phyloP scores from a whole-genome alignment of 2,113 vertebrate species.

The cattle (Bos taurus) region ARS-UCD2.0 NC_037357.1:102417001-102417500 shows the following conservation, averaged over 20 bases:
- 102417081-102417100: neutral
- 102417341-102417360: neutral
- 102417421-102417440: neutral
- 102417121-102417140: neutral
- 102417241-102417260: neutral
- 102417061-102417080: neutral
- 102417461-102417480: neutral
- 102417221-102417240: slow-evolving; percentile 13
- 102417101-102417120: neutral
- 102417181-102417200: neutral
- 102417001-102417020: neutral
- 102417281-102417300: neutral
- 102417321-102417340: neutral
- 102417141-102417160: neutral
- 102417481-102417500: neutral
- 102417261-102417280: neutral
- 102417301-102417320: neutral
- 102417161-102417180: neutral
- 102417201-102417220: neutral
- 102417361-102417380: neutral
- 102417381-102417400: neutral
- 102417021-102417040: neutral
- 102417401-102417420: neutral
- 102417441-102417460: neutral
- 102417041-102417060: neutral